These are phyloP conservation scores for Lucilia sericata DNA, from an alignment of 1,140 invertebrate genomes.

Conservation along the genomic window DNA sequence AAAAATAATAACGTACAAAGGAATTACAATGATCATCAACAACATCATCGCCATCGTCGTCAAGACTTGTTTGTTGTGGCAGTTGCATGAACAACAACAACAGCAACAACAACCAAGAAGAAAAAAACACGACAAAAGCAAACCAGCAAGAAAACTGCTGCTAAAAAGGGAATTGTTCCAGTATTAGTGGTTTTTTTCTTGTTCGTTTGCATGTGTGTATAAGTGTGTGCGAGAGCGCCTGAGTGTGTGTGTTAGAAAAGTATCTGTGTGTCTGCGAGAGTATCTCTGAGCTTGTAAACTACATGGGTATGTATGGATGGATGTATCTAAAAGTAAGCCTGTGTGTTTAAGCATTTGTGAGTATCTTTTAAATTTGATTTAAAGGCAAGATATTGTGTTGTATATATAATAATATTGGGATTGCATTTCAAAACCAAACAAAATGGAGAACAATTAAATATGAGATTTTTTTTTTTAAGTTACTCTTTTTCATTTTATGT, in stretches of 20 bases:
- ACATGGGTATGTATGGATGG: background rate
- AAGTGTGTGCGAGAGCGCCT: conserved; percentile 1
- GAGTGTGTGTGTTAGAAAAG: background rate
- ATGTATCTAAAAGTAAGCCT: background rate
- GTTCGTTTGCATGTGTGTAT: conserved; percentile 11
- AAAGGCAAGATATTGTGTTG: conserved; percentile 24
- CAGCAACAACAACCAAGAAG: background rate
- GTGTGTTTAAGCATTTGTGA: conserved; percentile 38
- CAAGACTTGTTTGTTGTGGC: conserved; percentile 39
- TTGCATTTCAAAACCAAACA: conserved; percentile 40
- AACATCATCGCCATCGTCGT: conserved; percentile 16
- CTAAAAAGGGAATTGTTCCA: background rate
- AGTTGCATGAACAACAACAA: conserved; percentile 27
- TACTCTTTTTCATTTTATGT: background rate
- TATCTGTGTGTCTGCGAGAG: background rate
- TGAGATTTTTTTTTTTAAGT: conserved; percentile 31
- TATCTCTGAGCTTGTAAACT: background rate
- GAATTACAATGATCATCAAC: conserved; percentile 49
- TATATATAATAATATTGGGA: background rate
- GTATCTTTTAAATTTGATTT: conserved; percentile 42
- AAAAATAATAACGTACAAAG: conserved; percentile 36
- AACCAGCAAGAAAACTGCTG: conserved; percentile 19
- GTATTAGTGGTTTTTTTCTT: conserved; percentile 15
- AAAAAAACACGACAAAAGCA: conserved; percentile 2
- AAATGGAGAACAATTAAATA: conserved; percentile 45